A percentile compares a stretch with the other conserved stretches of the same genome.
Conservation (phyloP, 2,888 invertebrate species). For the Parthenolecanium corni region DNA sequence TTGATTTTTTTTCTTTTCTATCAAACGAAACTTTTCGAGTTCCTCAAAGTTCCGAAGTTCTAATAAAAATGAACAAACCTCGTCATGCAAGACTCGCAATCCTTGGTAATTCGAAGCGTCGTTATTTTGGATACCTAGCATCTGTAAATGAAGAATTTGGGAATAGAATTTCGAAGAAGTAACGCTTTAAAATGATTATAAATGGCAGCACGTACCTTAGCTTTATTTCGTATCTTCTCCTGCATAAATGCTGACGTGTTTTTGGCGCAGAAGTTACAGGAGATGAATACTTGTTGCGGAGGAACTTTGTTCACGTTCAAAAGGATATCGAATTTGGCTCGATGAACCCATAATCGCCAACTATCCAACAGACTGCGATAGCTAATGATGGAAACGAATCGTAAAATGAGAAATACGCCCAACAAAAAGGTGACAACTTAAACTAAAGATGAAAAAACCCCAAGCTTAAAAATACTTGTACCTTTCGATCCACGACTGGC, state of each 20-base stretch:
- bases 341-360: conserved; percentile 82
- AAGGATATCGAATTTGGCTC: conserved; percentile 79
- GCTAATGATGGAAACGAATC: conserved; percentile 41
- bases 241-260: conserved; percentile 48
- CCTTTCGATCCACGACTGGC: conserved; percentile 59
- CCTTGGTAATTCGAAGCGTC: conserved; percentile 16
- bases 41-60: no score
- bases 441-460: no score
- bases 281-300: conserved; percentile 60
- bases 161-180: not conserved
- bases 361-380: conserved; percentile 74
- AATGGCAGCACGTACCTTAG: conserved; percentile 4
- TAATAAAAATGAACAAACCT: conserved; percentile 7
- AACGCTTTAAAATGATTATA: no score
- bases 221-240: conserved; percentile 18
- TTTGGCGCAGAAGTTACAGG: conserved; percentile 92
- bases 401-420: not conserved
- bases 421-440: not conserved
- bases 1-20: no score
- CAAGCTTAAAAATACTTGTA: conserved; percentile 35
- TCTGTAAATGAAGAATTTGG: not conserved
- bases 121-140: conserved; percentile 15
- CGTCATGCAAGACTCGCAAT: conserved; percentile 11
- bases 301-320: conserved; percentile 49
- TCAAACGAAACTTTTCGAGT: no score